These are phyloP conservation scores for Drymonia ruficornis DNA, from an alignment of 2,888 invertebrate genomes.

Conservation along the genomic window DNA sequence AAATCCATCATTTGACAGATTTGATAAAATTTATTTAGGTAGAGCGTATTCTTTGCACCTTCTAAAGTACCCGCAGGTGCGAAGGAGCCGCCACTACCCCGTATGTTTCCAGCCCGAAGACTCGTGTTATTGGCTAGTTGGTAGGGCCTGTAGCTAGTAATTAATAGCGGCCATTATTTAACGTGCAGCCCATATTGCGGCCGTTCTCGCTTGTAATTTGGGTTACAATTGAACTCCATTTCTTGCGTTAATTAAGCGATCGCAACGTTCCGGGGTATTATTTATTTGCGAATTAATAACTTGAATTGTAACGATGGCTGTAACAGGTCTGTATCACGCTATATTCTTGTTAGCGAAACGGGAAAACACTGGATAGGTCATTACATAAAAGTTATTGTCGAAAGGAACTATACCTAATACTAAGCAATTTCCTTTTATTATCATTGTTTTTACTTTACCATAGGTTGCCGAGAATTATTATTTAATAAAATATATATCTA, in stretches of 20 bases:
- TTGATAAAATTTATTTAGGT: too few relatives aligned
- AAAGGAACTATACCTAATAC: background rate
- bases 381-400: too few relatives aligned
- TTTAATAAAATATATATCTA: too few relatives aligned
- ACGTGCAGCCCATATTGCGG: constrained; percentile 35
- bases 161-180: constrained; percentile 45
- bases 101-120: constrained; percentile 18
- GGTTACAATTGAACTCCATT: constrained; percentile 39
- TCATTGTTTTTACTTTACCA: too few relatives aligned
- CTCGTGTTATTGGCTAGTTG: constrained; percentile 41
- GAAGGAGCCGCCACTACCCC: background rate
- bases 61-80: background rate
- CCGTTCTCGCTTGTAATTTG: constrained; percentile 39
- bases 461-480: too few relatives aligned
- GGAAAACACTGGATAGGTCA: background rate
- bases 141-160: constrained; percentile 30
- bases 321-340: constrained; percentile 3
- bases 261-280: constrained; percentile 10
- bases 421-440: too few relatives aligned
- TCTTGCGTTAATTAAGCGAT: constrained; percentile 35
- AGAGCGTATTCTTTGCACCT: too few relatives aligned
- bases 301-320: constrained; percentile 3
- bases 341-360: background rate
- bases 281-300: constrained; percentile 26
- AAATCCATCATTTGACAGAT: too few relatives aligned